Evolutionary conservation across 1,140 invertebrate genomes (phyloP).

Genomic region (Drosophila saltans): DNA sequence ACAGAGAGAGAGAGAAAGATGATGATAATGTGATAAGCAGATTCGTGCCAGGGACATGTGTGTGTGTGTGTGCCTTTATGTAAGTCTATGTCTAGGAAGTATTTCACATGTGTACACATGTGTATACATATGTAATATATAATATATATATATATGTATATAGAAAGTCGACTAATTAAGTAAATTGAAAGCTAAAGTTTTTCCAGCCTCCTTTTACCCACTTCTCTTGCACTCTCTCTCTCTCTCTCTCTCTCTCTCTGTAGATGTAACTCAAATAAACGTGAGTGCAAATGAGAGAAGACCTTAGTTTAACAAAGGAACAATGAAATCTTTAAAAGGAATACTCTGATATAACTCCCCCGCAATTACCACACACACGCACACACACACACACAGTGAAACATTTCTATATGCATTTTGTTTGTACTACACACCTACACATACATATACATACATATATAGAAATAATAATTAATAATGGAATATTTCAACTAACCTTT

Average conservation of each 20-base stretch:
- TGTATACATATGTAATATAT: too few relatives aligned
- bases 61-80: too few relatives aligned
- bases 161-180: constrained; percentile 59
- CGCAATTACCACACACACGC: not conserved
- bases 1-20: constrained; percentile 29
- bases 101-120: constrained; percentile 5
- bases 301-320: constrained; percentile 3
- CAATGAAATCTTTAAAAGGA: constrained; percentile 1
- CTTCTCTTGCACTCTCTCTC: too few relatives aligned
- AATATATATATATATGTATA: constrained; percentile 13
- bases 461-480: too few relatives aligned
- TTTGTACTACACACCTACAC: too few relatives aligned
- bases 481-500: not conserved
- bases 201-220: not conserved
- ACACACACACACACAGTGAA: not conserved
- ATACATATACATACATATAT: too few relatives aligned
- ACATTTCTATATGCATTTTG: too few relatives aligned
- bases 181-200: constrained; percentile 73
- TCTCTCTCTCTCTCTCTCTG: not conserved
- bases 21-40: constrained; percentile 64
- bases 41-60: constrained; percentile 34
- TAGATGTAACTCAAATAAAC: constrained; percentile 25
- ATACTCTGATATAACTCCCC: not conserved
- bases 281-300: constrained; percentile 11
- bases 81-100: constrained; percentile 23